Evolutionary conservation across 2,888 invertebrate genomes (phyloP).

Genomic region (Papilio gigon): DNA sequence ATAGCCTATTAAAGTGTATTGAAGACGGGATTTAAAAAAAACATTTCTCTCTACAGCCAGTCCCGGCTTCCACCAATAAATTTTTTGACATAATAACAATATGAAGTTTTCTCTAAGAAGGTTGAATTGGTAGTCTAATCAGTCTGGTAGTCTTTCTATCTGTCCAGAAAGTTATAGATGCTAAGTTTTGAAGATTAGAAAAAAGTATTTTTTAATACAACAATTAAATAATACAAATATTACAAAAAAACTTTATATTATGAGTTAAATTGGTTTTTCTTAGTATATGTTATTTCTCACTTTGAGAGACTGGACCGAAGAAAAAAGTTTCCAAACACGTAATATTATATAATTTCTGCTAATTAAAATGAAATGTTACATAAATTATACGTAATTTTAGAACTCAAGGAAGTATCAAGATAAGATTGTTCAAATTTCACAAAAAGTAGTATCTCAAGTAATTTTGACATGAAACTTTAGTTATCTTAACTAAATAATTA

Average conservation of each 20-base stretch:
- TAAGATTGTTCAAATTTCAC: background rate
- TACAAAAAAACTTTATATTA: background rate
- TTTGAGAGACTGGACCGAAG: background rate
- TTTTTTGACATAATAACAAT: too few species aligned
- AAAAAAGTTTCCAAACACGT: background rate
- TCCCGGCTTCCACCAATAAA: too few species aligned
- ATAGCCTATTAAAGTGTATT: too few species aligned
- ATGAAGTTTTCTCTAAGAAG: too few species aligned
- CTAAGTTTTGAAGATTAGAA: background rate
- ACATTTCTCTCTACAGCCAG: too few species aligned
- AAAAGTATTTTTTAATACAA: background rate
- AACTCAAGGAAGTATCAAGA: background rate
- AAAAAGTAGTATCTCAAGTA: background rate
- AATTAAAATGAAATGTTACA: conserved; percentile 15
- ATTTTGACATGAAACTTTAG: background rate
- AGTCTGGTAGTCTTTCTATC: too few species aligned
- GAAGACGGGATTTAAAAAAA: too few species aligned
- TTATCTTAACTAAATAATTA: background rate
- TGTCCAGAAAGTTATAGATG: background rate
- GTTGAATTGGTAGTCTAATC: too few species aligned
- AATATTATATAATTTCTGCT: conserved; percentile 3
- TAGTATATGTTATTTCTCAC: too few species aligned
- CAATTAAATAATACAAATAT: background rate
- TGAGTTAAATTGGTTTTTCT: background rate
- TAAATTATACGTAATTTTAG: conserved; percentile 21